Evolutionary conservation across 2,113 vertebrate genomes (phyloP), one percentile per base, ranked within the genome.

Genomic region (Abramis brama): DNA sequence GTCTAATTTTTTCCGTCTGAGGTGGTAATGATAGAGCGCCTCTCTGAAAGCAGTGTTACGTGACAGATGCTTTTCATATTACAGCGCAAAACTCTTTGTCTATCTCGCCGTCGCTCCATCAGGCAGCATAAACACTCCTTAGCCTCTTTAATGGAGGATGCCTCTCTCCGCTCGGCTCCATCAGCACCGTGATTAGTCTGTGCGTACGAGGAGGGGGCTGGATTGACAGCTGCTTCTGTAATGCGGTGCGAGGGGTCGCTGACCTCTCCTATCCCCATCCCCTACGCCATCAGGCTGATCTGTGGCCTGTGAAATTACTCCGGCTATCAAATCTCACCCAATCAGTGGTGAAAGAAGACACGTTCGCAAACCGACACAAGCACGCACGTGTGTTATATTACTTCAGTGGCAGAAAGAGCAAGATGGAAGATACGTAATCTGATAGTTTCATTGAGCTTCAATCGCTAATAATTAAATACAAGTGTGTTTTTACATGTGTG

Each of bases 271-370:
- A 33, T 77, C 75, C 80, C 55, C 66, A 47, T 78, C 30, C 87
- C 36, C 60, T 76, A 45, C 33, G 13, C 71, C 85, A 88, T 88
- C 85, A 86, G 86, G 70, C 85, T 77, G 86, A 83, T 87, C 86
- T 82, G 77, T 90, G 89, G 88, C 87, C 88, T 90, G 90, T 89
- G 88, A 90, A 90, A 90, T 90, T 88, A 89, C 88, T 87, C 79
- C 21, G 60, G 87, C 84, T 85, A 75, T 87, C 70, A 82, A 62
- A 88, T 87, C 87, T 66, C 73, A 82, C 55, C 64, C 78, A 87
- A 87, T 89, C 88, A 85, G 66, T n/a, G 47, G 73, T 2, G 33
- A 71, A 73, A n/a, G 9, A 70, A 68, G 43, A 85, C 33, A 75
- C 52, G 45, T 55, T 62, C 50, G 25, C 52, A 73, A 55, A 79